Evolutionary conservation across 2,888 invertebrate genomes (phyloP), one percentile per base, ranked within the genome.

Genomic region (Notodonta dromedarius): DNA sequence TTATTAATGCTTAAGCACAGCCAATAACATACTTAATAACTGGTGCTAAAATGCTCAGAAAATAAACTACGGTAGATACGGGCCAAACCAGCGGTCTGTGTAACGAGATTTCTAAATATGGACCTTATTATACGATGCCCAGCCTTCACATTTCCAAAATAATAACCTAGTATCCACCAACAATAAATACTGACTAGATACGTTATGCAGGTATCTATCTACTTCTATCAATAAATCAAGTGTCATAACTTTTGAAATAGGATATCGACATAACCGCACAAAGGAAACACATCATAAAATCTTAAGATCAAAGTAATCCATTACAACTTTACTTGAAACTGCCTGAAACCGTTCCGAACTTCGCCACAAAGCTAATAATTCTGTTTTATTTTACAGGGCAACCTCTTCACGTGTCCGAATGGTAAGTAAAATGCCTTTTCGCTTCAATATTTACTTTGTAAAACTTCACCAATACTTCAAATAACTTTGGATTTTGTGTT

Each of bases 381-480:
- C 70, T 73, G 67, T 70, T 69, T 74, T 78, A 69, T 78, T 83
- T 88, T 87, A 69, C 95, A 96, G 96, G 94, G 94, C 80, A 94
- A 95, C 81, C 85, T 96, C 88, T 96, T 96, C 92, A 95, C 95
- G 79, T 96, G 96, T 94, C 96, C 96, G 78, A 95, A 95, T 85
- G 96, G 96, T 96, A 89, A 96, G 96, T 95, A 56, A 61, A 71
- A 63, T 54, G 57, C 16, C 66, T 63, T 76, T 70, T 68, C 61
- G 65, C 65, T 68, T 40, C 60, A 64, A 65, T 67, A 65, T 69
- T 66, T 65, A 69, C 63, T 74, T 68, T 42, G 55, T 56, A 61
- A 48, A 73, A 76, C 71, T 73, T 72, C 62, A 54, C 68, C 67
- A 69, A 78, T 76, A 74, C 65, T 71, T 71, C 64, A 65, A 71